Percentiles rank a stretch among this genome's conserved stretches.
Evolutionary conservation across 2,113 vertebrate species (phyloP).

Genomic region (Psilopogon haemacephalus): DNA sequence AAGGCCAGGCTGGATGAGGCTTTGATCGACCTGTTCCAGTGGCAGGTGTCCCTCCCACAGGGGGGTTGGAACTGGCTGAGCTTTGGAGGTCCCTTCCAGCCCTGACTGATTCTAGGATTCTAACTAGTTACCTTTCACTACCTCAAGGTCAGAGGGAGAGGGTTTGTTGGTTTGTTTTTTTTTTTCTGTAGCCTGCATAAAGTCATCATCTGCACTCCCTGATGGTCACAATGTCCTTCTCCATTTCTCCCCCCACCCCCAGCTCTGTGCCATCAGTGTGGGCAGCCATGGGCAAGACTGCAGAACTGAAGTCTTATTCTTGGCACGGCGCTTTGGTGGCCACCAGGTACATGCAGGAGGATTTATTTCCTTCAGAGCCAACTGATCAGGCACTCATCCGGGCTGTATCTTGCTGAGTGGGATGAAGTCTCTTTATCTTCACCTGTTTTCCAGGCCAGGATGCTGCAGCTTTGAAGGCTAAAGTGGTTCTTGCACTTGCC

Average conservation of each 20-base stretch:
- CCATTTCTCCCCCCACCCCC: accelerated
- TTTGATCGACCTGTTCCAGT: too few relatives aligned
- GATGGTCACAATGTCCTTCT: not conserved
- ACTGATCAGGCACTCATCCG: not conserved
- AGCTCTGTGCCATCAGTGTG: not conserved
- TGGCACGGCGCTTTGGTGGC: not conserved
- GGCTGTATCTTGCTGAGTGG: not conserved
- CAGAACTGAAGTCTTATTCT: not conserved
- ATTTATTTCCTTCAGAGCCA: not conserved
- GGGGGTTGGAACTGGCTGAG: too few relatives aligned
- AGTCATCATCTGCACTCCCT: not conserved
- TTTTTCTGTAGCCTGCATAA: not conserved
- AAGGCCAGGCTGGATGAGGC: too few relatives aligned
- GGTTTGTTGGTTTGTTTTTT: too few relatives aligned
- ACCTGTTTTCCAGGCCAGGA: not conserved
- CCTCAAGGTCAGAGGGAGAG: not conserved
- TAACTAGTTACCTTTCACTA: slow-evolving; percentile 10
- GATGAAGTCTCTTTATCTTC: not conserved
- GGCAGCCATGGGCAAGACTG: not conserved
- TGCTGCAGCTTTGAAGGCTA: not conserved
- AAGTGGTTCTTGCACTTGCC: not conserved
- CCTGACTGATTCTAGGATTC: too few relatives aligned
- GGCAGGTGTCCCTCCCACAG: too few relatives aligned
- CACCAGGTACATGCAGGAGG: not conserved
- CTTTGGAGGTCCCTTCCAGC: too few relatives aligned